phyloP scores from a whole-genome alignment of 2,888 invertebrate species.

The Priocnemis perturbator region DNA sequence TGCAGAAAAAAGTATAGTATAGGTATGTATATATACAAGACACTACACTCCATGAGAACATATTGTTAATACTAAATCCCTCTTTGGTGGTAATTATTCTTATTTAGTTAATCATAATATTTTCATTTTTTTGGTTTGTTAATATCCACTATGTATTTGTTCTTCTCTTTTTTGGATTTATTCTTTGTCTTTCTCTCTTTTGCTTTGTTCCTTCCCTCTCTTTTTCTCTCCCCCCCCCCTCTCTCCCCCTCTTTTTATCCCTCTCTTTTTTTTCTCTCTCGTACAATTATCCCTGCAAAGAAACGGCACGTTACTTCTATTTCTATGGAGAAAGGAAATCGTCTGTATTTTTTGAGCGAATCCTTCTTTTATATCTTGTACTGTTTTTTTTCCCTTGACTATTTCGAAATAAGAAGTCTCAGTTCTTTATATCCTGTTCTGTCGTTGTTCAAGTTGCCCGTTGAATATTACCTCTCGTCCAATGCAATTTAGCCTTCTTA shows the following conservation, averaged over 20 bases:
- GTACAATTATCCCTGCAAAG: slow-evolving; percentile 39
- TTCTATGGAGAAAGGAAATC: neutral
- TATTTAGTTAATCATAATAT: slow-evolving; percentile 55
- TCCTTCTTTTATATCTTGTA: slow-evolving; percentile 2
- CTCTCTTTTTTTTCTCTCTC: slow-evolving; percentile 27
- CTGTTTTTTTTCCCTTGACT: slow-evolving; percentile 12
- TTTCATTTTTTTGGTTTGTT: slow-evolving; percentile 44
- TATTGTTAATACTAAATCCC: slow-evolving; percentile 71
- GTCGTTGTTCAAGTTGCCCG: neutral
- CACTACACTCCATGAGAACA: slow-evolving; percentile 74
- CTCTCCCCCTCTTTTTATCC: slow-evolving; percentile 32
- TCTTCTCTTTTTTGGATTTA: slow-evolving; percentile 27
- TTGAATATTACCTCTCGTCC: slow-evolving; percentile 31
- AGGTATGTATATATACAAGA: slow-evolving; percentile 72
- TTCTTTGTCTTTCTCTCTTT: slow-evolving; percentile 36
- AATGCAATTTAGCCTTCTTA: slow-evolving; percentile 74
- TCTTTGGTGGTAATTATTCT: slow-evolving; percentile 67
- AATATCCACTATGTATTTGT: slow-evolving; percentile 58
- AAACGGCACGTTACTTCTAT: slow-evolving; percentile 26
- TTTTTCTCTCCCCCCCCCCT: slow-evolving; percentile 24
- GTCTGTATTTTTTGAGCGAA: neutral
- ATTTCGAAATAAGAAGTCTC: too few species aligned
- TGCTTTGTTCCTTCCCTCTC: slow-evolving; percentile 21
- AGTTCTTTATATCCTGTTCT: too few species aligned
- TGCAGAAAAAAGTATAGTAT: slow-evolving; percentile 69